These are phyloP conservation scores for Ovis aries DNA, from an alignment of 2,113 vertebrate species.

Conservation along the genomic window DNA sequence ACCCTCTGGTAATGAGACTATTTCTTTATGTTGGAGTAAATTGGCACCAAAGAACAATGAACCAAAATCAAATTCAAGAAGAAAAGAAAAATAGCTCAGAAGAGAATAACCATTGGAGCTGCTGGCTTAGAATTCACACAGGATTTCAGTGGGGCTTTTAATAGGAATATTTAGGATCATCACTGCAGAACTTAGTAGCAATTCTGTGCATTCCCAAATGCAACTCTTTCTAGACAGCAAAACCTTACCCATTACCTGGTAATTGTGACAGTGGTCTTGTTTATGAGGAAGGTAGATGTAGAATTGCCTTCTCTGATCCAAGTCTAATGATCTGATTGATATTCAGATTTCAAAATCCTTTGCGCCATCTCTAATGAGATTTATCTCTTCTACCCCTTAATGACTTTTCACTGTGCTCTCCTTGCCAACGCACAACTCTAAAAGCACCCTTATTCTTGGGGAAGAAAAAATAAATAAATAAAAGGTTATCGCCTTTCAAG, in stretches of 20 bases:
- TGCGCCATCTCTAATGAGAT: background rate
- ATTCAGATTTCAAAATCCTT: background rate
- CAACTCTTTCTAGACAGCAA: background rate
- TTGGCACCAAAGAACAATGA: slow-evolving; percentile 57
- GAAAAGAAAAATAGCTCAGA: slow-evolving; percentile 38
- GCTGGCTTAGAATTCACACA: slow-evolving; percentile 6
- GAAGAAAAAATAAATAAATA: background rate
- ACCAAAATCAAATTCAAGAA: slow-evolving; percentile 70
- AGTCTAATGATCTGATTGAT: background rate
- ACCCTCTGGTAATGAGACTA: slow-evolving; percentile 65
- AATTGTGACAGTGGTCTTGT: background rate
- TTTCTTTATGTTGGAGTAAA: slow-evolving; percentile 59
- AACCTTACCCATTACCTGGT: background rate
- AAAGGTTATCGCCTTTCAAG: background rate
- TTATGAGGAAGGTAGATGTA: background rate
- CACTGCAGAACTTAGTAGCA: background rate
- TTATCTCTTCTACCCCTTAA: background rate
- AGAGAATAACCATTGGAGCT: slow-evolving; percentile 4
- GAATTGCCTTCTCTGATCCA: background rate
- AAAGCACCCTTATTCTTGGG: background rate
- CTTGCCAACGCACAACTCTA: background rate
- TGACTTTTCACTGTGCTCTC: background rate
- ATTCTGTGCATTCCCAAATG: background rate
- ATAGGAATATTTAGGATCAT: background rate
- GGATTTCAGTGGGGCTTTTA: background rate